Percentiles rank a stretch among this genome's conserved stretches.
Evolutionary conservation across 2,113 vertebrate species (phyloP).

Genomic region (Neofelis nebulosa): DNA sequence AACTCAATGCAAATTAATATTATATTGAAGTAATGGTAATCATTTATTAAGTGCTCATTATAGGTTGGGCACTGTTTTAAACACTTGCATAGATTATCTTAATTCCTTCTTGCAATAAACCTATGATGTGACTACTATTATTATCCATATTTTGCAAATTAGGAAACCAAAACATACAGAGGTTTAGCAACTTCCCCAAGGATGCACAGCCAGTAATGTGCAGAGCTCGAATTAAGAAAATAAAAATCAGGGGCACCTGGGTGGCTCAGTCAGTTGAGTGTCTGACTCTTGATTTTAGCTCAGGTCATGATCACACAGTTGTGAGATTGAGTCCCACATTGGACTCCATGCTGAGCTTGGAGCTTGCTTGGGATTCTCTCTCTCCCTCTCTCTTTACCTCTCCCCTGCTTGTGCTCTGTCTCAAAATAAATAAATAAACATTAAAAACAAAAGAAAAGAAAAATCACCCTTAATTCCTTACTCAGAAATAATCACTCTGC

Average conservation of each 20-base stretch:
- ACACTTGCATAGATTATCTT: neutral
- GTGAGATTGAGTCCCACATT: too few species aligned
- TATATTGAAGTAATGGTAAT: neutral
- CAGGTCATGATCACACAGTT: too few species aligned
- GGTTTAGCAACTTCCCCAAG: neutral
- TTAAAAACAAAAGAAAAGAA: too few species aligned
- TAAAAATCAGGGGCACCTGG: neutral
- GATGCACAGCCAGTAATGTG: neutral
- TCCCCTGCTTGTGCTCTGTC: too few species aligned
- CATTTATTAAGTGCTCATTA: slow-evolving; percentile 8
- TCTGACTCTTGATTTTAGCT: too few species aligned
- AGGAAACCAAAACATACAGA: neutral
- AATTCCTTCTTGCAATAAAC: neutral
- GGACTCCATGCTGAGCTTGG: too few species aligned
- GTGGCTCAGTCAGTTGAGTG: too few species aligned
- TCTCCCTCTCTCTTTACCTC: too few species aligned
- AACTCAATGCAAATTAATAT: slow-evolving; percentile 23
- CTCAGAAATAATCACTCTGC: neutral
- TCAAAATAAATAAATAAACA: too few species aligned
- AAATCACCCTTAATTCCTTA: neutral
- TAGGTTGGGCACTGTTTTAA: slow-evolving; percentile 7
- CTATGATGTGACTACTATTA: neutral
- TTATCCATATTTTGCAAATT: slow-evolving; percentile 14
- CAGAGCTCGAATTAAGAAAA: neutral
- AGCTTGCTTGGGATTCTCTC: too few species aligned